Evolutionary conservation across 1,140 invertebrate species (phyloP), one percentile per base, ranked within the genome.

Genomic region (Anagrus nilaparvatae): DNA sequence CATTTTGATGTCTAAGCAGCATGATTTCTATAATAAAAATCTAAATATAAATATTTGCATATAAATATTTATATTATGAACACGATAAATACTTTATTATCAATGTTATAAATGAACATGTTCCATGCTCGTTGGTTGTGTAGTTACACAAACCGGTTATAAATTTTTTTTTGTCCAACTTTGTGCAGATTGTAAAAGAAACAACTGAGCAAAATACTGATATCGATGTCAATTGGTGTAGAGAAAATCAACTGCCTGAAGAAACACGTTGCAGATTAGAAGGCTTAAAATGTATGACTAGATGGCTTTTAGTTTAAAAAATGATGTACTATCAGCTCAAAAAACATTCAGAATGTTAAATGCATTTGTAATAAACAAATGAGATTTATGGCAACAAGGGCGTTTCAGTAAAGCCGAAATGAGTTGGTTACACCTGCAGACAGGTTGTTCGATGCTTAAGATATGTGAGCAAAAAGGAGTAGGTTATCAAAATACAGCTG

Each of bases 401-500:
- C 75, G 78, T 46, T 53, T 85, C 17, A 81, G 70, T 54, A 75
- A 73, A 60, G 84, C 87, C 16, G 94, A 98, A 68, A 90, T 91
- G 79, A 87, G 92, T 7, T 89, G 92, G 77, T 59, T 98, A 21
- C 74, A 93, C 41, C 66, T 96, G 5, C 80, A 87, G 14, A 91
- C 94, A 20, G 93, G 91, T 18, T 87, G 84, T 60, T 90, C 90
- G 12, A 95, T 97, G 84, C 64, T 98, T 17, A 97, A 97, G 67
- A 85, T 97, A 27, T 93, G 89, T 65, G 91, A 97, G 59, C 90
- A 95, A 58, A 92, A 92, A 61, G 88, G 86, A 42, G 93, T 95
- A 30, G 87, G 90, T 13, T 92, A 97, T 68, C 86, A 95, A 57
- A 91, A 91, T 54, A 88, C 83, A 8, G 81, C 86, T 2, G 90